These are phyloP conservation scores for Megalonaias nervosa DNA, from an alignment of 1,140 invertebrate species.

Conservation along the genomic window DNA sequence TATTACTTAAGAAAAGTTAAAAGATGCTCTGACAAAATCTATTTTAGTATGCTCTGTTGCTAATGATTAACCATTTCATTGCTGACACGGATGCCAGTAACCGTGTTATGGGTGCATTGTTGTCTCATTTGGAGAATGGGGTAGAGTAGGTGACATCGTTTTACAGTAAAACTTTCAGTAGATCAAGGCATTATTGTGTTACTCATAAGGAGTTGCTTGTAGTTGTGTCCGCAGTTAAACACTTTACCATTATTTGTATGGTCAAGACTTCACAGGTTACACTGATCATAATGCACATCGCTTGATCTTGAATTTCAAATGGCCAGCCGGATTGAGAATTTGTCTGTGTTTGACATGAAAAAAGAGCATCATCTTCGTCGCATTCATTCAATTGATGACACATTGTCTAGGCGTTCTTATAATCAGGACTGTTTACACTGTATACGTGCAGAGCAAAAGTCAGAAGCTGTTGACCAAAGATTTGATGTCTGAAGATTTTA, in stretches of 20 bases:
- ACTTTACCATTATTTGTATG: constrained; percentile 41
- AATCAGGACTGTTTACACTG: too few species aligned
- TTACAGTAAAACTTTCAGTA: constrained; percentile 19
- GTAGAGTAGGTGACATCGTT: constrained; percentile 36
- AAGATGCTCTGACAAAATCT: background rate
- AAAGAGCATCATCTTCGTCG: too few species aligned
- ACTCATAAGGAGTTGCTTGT: constrained; percentile 41
- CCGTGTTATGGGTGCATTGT: constrained; percentile 66
- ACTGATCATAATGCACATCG: constrained; percentile 42
- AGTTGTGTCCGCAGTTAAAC: constrained; percentile 21
- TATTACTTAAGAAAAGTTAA: too few species aligned
- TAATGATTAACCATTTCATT: constrained; percentile 48
- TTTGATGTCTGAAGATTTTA: background rate
- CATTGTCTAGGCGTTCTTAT: background rate
- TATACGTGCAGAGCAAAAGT: background rate
- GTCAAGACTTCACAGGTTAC: constrained; percentile 28
- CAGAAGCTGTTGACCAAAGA: background rate
- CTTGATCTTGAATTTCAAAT: constrained; percentile 32
- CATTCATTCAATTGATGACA: too few species aligned
- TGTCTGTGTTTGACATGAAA: too few species aligned
- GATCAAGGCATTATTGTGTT: constrained; percentile 31
- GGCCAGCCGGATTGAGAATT: too few species aligned
- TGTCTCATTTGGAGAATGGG: constrained; percentile 67
- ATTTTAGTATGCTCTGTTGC: background rate
- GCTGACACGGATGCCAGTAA: constrained; percentile 71